A percentile compares a stretch with the other conserved stretches of the same genome.
Conservation (phyloP, 2,797 vertebrate species). For the Valencia hispanica region DNA sequence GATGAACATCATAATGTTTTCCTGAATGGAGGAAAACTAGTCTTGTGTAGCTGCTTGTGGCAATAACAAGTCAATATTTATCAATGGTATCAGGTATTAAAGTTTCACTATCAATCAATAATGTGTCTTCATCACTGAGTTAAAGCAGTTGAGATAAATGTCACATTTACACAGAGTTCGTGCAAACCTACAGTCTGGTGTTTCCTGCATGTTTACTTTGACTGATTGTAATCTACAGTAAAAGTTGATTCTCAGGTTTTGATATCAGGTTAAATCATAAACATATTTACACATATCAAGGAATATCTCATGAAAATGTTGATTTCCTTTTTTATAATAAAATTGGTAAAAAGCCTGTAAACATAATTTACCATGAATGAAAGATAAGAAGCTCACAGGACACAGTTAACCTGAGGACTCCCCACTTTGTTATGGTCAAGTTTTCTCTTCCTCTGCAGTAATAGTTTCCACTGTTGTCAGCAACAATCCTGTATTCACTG, state of each 20-base stretch:
- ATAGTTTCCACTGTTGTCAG: rapidly evolving
- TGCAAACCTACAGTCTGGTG: neutral
- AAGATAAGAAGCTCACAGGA: neutral
- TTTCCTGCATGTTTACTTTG: neutral
- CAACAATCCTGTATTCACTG: neutral
- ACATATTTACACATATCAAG: neutral
- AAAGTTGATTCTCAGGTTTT: no score
- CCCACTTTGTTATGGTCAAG: neutral
- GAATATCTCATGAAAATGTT: neutral
- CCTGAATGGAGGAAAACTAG: no score
- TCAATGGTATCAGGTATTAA: no score
- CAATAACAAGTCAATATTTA: no score
- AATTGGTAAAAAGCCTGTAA: neutral
- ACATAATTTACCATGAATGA: neutral
- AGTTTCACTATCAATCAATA: no score
- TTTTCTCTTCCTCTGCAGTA: neutral
- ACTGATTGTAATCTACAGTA: no score
- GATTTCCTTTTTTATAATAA: neutral
- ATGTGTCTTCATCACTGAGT: no score
- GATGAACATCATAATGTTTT: no score
- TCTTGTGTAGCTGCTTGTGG: no score
- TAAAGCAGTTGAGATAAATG: no score
- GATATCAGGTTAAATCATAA: neutral
- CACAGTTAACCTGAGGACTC: neutral
- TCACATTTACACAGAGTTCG: no score